phyloP scores from a whole-genome alignment of 35 echinoderm and acorn worm species.

The Diadema setosum region DNA sequence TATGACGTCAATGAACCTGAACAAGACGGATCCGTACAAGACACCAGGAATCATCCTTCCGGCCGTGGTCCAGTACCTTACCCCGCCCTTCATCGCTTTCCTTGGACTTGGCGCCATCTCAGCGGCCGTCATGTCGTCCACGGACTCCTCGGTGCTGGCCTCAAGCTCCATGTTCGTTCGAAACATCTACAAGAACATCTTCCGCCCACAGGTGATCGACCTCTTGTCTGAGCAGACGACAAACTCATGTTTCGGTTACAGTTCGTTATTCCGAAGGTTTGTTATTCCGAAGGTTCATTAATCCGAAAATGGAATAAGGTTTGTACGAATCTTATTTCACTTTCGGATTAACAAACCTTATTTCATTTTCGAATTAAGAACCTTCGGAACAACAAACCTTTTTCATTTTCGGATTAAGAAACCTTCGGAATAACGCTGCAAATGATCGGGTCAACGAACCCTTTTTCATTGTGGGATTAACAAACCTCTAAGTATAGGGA shows the following conservation, averaged over 20 bases:
- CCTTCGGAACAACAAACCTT: too few relatives aligned
- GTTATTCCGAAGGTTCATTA: too few relatives aligned
- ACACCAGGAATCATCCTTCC: slow-evolving; percentile 24
- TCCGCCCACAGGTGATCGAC: background rate
- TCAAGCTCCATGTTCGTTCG: slow-evolving; percentile 59
- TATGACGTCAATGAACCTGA: background rate
- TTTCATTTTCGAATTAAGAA: too few relatives aligned
- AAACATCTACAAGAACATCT: slow-evolving; percentile 47
- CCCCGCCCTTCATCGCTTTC: slow-evolving; percentile 25
- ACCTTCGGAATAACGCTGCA: too few relatives aligned
- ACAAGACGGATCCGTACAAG: background rate
- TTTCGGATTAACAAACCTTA: too few relatives aligned
- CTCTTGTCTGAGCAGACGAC: background rate
- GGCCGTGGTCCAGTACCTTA: slow-evolving; percentile 47
- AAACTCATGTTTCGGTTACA: background rate
- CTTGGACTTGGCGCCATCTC: slow-evolving; percentile 51
- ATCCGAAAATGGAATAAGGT: too few relatives aligned
- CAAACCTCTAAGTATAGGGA: too few relatives aligned
- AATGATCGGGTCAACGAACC: too few relatives aligned
- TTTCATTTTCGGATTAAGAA: too few relatives aligned
- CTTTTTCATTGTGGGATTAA: too few relatives aligned
- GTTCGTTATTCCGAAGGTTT: too few relatives aligned
- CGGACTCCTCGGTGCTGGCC: slow-evolving; percentile 2
- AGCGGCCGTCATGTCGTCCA: slow-evolving; percentile 58
- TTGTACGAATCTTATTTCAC: too few relatives aligned